These are phyloP conservation scores for Suncus etruscus DNA, from an alignment of 2,113 vertebrate genomes.

Conservation along the genomic window DNA sequence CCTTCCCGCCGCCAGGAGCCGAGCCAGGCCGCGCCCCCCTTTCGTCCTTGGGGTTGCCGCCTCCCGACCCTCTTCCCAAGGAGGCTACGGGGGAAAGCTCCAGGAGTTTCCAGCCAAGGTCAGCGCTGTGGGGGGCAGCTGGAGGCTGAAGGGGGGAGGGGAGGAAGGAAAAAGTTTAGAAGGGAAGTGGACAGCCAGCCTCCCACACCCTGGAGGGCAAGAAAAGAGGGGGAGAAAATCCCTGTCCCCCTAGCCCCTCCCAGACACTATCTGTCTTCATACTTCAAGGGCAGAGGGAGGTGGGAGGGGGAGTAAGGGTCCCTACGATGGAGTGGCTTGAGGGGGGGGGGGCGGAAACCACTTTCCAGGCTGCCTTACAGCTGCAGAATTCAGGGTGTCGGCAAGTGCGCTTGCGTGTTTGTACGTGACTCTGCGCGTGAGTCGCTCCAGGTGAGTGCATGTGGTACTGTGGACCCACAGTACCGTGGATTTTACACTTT, in stretches of 20 bases:
- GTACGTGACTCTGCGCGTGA: neutral
- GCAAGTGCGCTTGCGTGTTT: neutral
- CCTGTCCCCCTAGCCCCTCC: fast-evolving
- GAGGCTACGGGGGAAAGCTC: neutral
- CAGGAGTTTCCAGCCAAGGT: neutral
- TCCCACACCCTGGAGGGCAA: neutral
- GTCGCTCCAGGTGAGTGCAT: neutral
- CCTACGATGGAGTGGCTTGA: neutral
- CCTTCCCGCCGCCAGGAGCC: neutral
- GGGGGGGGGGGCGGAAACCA: neutral
- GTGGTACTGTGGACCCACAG: neutral
- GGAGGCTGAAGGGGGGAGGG: neutral
- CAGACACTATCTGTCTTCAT: neutral
- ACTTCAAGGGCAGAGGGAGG: neutral
- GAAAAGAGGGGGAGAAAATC: neutral
- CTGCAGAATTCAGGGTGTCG: neutral
- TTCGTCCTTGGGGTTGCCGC: neutral
- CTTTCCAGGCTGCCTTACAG: neutral
- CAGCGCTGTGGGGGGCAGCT: neutral
- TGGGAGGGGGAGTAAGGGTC: neutral
- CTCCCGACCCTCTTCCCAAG: neutral
- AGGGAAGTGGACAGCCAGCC: neutral
- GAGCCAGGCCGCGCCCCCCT: neutral
- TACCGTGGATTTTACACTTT: neutral
- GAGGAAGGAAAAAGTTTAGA: conserved; percentile 54